phyloP scores from a whole-genome alignment of 2,888 invertebrate genomes.

The Psococerastis gibbosa region DNA sequence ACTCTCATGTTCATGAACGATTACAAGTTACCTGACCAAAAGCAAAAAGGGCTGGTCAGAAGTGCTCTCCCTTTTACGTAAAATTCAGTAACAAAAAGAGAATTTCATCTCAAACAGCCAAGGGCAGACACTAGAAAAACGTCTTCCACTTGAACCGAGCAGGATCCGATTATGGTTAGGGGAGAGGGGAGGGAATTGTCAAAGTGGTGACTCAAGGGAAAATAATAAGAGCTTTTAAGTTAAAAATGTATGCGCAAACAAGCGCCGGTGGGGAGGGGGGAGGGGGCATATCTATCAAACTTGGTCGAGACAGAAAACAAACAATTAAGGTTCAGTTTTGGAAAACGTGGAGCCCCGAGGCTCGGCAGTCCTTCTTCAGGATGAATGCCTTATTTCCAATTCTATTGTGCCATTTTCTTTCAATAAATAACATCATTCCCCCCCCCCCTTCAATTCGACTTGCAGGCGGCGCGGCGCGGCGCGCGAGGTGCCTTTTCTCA shows the following conservation, averaged over 20 bases:
- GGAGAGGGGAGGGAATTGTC: not conserved
- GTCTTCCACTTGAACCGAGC: no score
- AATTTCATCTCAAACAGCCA: no score
- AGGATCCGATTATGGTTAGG: not conserved
- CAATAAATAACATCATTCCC: not conserved
- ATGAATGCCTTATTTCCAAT: not conserved
- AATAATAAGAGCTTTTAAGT: not conserved
- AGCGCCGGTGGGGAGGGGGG: not conserved
- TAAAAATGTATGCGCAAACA: not conserved
- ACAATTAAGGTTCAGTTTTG: not conserved
- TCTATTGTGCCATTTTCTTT: not conserved
- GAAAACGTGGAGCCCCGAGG: not conserved
- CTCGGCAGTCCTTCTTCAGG: not conserved
- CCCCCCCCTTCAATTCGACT: no score
- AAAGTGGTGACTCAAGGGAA: not conserved
- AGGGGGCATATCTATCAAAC: no score
- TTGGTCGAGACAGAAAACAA: not conserved
- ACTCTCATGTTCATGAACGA: no score
- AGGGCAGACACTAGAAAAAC: no score
- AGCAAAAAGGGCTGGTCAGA: no score
- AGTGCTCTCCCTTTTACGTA: no score
- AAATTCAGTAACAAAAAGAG: no score
- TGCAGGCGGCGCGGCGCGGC: no score
- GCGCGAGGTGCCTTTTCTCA: no score
- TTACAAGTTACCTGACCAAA: no score